Evolutionary conservation across 1,140 invertebrate genomes (phyloP), one percentile per base, ranked within the genome.

Genomic region (Rhyzopertha dominica): DNA sequence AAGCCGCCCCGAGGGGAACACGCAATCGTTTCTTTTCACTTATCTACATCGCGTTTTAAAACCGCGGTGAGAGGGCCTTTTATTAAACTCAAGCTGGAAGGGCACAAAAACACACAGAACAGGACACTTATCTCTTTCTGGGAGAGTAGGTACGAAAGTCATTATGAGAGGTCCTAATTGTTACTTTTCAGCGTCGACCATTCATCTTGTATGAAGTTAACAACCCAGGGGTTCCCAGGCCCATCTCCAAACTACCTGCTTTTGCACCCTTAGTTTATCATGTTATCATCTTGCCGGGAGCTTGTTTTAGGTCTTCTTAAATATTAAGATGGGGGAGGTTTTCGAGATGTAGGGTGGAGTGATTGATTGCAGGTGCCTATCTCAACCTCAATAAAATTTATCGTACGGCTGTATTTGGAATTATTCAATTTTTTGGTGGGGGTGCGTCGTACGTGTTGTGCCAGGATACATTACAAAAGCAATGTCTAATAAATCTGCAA

Each of bases 161-260:
- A 47, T 56, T 58, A 51, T 48, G 42, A 46, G 39, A 45, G 45
- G 49, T 42, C 35, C 39, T 49, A 54, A 56, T 56, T 59, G 56
- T 53, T 59, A 43, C 48, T 43, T 54, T 56, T 59, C 51, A 48
- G 43, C 41, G 14, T 28, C 20, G 42, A 19, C 49, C 51, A 59
- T 59, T 54, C 54, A 56, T 59, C 56, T 56, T 50, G n/a, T 45
- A 39, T 44, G 49, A 45, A 41, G 44, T 48, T 51, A 54, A 51
- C 53, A 48, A 48, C 45, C 39, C 48, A 18, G 45, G 42, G 42
- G 32, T 19, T 25, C 41, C 31, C 32, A 51, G 44, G 52, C 16
- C 47, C 50, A 48, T 53, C 54, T 57, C 39, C 51, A 53, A 58
- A 58, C 54, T 59, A 59, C 56, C 56, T 59, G 56, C 40, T 20